These are phyloP conservation scores for Luscinia luscinia DNA, from an alignment of 2,797 vertebrate genomes.

Conservation along the genomic window DNA sequence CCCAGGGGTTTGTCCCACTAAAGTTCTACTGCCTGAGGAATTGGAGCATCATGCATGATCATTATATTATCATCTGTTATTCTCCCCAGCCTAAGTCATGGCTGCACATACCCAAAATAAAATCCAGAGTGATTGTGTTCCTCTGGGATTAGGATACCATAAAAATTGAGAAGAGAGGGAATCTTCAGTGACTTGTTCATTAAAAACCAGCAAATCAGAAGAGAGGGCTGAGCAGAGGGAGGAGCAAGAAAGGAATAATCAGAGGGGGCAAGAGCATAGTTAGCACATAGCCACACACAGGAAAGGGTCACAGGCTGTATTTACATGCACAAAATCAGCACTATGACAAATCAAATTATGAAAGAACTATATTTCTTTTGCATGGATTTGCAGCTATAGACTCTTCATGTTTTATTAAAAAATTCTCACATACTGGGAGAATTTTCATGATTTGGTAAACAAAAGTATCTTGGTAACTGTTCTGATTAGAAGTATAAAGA, in stretches of 20 bases:
- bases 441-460: background rate
- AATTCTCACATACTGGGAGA: background rate
- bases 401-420: background rate
- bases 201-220: background rate
- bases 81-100: background rate
- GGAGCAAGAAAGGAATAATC: background rate
- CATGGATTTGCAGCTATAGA: background rate
- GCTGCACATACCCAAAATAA: background rate
- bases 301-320: background rate
- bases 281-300: background rate
- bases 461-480: background rate
- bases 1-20: background rate
- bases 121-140: background rate
- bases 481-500: conserved; percentile 4
- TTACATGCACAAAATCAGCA: background rate
- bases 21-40: background rate
- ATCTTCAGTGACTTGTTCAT: background rate
- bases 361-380: background rate
- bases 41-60: background rate
- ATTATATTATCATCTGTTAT: background rate
- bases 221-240: background rate
- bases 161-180: background rate
- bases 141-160: background rate
- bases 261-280: fast-evolving
- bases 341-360: background rate